Evolutionary conservation across 2,888 invertebrate species (phyloP).

Genomic region (Drosophila meridiana): DNA sequence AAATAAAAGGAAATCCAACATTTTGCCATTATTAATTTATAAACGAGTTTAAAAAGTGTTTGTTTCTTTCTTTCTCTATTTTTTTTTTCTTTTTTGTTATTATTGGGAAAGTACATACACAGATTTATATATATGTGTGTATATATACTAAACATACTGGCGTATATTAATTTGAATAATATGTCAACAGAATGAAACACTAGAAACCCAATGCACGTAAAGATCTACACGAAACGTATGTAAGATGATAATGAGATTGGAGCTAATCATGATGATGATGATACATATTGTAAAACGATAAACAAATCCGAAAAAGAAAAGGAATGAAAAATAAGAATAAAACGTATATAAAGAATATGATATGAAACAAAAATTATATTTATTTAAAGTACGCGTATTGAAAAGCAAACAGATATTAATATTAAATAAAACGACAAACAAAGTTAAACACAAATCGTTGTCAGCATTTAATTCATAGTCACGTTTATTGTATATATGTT

Average conservation of each 20-base stretch:
- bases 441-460: constrained; percentile 55
- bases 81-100: constrained; percentile 41
- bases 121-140: constrained; percentile 25
- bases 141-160: constrained; percentile 74
- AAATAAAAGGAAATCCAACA: constrained; percentile 69
- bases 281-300: constrained; percentile 77
- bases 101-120: constrained; percentile 42
- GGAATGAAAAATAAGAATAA: constrained; percentile 19
- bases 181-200: constrained; percentile 46
- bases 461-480: constrained; percentile 20
- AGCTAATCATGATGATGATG: constrained; percentile 55
- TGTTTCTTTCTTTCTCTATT: constrained; percentile 33
- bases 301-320: constrained; percentile 33
- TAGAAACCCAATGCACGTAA: constrained; percentile 50
- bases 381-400: constrained; percentile 81
- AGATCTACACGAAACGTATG: constrained; percentile 44
- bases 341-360: constrained; percentile 49
- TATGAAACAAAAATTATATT: constrained; percentile 75
- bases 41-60: constrained; percentile 53
- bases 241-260: constrained; percentile 22
- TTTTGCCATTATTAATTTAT: constrained; percentile 78
- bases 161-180: constrained; percentile 62
- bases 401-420: constrained; percentile 80
- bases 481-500: constrained; percentile 2
- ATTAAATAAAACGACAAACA: constrained; percentile 77